A percentile compares a stretch with the other conserved stretches of the same genome.
These are phyloP conservation scores for Amaurobius ferox DNA, from an alignment of 2,888 invertebrate species.

Conservation along the genomic window DNA sequence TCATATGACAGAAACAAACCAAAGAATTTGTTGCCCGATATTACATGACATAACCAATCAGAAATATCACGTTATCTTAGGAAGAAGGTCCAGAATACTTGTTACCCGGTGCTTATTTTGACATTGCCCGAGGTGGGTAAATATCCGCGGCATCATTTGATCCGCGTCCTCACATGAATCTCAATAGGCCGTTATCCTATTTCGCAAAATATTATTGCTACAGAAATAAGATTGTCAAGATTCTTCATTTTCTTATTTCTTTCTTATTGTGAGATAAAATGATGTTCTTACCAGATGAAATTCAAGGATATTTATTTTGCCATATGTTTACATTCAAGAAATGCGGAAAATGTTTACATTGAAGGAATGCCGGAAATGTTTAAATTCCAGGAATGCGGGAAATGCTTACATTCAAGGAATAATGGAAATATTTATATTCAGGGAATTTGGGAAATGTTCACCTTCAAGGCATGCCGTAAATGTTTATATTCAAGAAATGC, in stretches of 20 bases:
- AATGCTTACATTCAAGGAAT: no score
- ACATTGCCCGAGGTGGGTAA: slow-evolving; percentile 48
- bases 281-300: background rate
- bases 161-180: slow-evolving; percentile 32
- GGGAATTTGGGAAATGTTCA: no score
- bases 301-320: no score
- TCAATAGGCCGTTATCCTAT: slow-evolving; percentile 54
- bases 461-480: no score
- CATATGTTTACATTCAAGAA: no score
- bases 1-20: background rate
- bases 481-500: no score
- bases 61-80: slow-evolving; percentile 42
- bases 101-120: slow-evolving; percentile 61
- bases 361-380: no score
- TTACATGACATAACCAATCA: slow-evolving; percentile 59
- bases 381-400: no score
- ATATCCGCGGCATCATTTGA: slow-evolving; percentile 59
- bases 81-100: slow-evolving; percentile 18
- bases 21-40: slow-evolving; percentile 1
- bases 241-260: background rate
- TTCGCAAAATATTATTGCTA: slow-evolving; percentile 34
- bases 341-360: no score
- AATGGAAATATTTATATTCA: no score
- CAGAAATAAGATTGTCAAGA: background rate
- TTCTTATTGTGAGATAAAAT: background rate